phyloP scores from a whole-genome alignment of 2,888 invertebrate species.

The Lingula anatina region DNA sequence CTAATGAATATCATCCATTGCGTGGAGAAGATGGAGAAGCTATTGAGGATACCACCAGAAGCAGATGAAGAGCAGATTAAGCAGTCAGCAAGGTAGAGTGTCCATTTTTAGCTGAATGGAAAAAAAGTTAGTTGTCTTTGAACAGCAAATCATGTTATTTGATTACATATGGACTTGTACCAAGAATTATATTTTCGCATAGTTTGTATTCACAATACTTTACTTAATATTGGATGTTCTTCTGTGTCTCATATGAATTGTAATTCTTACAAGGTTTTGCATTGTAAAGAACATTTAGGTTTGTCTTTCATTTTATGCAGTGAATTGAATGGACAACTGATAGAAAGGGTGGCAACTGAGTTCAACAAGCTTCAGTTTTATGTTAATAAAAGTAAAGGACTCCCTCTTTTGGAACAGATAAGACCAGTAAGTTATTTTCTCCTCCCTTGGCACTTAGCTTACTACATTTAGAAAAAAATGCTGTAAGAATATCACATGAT shows the following conservation, averaged over 20 bases:
- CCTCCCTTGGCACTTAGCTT: not conserved
- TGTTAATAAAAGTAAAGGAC: conserved; percentile 61
- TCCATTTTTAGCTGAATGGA: not conserved
- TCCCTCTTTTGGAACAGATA: conserved; percentile 52
- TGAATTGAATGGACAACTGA: conserved; percentile 58
- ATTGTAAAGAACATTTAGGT: too few relatives aligned
- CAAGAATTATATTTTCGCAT: too few relatives aligned
- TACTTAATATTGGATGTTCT: too few relatives aligned
- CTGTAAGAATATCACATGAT: too few relatives aligned
- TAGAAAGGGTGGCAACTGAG: conserved; percentile 71
- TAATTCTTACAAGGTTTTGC: too few relatives aligned
- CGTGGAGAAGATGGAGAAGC: conserved; percentile 50
- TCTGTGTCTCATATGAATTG: too few relatives aligned
- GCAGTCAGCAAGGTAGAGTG: not conserved
- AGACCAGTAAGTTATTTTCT: conserved; percentile 49
- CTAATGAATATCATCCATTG: conserved; percentile 48
- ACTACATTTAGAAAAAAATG: not conserved
- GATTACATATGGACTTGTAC: too few relatives aligned
- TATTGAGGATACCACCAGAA: conserved; percentile 33
- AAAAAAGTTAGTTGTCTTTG: too few relatives aligned
- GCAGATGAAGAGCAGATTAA: not conserved
- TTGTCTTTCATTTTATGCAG: too few relatives aligned
- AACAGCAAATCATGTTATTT: too few relatives aligned
- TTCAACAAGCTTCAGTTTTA: conserved; percentile 69
- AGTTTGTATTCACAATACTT: too few relatives aligned